These are phyloP conservation scores for Pituophis catenifer DNA, from an alignment of 2,113 vertebrate species.

Conservation along the genomic window DNA sequence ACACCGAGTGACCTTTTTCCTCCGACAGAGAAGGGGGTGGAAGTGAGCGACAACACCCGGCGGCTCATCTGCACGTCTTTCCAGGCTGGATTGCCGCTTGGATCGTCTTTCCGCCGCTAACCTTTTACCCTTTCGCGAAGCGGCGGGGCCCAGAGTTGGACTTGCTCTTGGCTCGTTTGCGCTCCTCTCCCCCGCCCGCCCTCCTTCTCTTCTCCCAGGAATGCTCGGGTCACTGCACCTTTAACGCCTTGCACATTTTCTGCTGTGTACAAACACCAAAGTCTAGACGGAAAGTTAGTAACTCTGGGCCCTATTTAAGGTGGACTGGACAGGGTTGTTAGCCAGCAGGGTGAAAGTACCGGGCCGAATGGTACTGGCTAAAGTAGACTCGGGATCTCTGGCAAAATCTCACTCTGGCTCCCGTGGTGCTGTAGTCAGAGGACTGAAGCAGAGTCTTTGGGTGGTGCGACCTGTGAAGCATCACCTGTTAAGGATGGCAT, in stretches of 20 bases:
- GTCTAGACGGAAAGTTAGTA: constrained; percentile 7
- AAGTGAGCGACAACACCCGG: background rate
- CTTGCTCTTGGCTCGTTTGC: background rate
- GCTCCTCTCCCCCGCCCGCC: no score
- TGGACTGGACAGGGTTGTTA: constrained; percentile 48
- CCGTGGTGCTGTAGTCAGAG: background rate
- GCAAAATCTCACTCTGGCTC: background rate
- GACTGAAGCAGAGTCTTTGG: background rate
- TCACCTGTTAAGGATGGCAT: background rate
- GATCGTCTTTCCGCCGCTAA: background rate
- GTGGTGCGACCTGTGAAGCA: no score
- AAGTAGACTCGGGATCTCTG: background rate
- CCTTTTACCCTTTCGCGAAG: background rate
- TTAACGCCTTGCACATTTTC: constrained; percentile 69
- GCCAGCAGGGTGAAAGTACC: background rate
- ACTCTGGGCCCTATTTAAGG: constrained; percentile 67
- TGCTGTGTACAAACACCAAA: constrained; percentile 71
- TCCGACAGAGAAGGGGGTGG: background rate
- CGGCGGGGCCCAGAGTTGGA: background rate
- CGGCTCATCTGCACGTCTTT: background rate
- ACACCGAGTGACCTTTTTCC: background rate
- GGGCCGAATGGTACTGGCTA: background rate
- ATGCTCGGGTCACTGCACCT: constrained; percentile 56
- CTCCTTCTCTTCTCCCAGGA: background rate
- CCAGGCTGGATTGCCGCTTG: background rate